Percentiles rank a stretch among this genome's conserved stretches.
These are phyloP conservation scores for Saccopteryx leptura DNA, from an alignment of 2,113 vertebrate species.

Conservation along the genomic window DNA sequence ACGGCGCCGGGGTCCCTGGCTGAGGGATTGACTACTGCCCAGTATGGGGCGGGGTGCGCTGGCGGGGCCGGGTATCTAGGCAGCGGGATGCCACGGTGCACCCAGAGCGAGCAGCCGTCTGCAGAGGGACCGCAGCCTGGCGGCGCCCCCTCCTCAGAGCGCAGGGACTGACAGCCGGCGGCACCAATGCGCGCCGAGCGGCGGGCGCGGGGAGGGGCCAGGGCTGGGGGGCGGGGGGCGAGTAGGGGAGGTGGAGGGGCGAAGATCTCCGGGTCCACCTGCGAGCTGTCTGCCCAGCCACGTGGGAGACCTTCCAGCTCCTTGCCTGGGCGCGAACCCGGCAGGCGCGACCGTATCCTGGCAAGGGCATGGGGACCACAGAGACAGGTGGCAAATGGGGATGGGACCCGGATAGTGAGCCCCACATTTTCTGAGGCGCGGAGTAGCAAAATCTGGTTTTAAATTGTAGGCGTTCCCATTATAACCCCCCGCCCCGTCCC, in stretches of 20 bases:
- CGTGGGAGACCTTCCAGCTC: neutral
- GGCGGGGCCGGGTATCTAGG: neutral
- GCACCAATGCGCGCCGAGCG: slow-evolving; percentile 64
- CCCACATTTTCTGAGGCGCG: neutral
- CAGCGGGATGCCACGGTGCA: neutral
- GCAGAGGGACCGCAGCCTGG: slow-evolving; percentile 57
- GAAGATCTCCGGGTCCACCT: neutral
- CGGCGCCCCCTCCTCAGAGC: slow-evolving; percentile 74
- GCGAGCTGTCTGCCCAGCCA: fast-evolving
- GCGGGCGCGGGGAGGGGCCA: neutral
- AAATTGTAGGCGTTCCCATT: neutral
- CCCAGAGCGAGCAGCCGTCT: neutral
- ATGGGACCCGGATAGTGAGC: neutral
- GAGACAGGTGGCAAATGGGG: neutral
- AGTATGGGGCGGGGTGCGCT: neutral
- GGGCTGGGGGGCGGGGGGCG: neutral
- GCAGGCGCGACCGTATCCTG: neutral
- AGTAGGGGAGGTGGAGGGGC: neutral
- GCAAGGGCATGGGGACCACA: neutral
- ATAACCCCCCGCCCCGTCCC: neutral
- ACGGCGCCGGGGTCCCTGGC: neutral
- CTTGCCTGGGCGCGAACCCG: fast-evolving
- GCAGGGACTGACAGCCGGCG: slow-evolving; percentile 26
- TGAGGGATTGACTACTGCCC: neutral
- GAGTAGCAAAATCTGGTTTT: neutral